These are phyloP conservation scores for Bothrops jararaca DNA, from an alignment of 2,113 vertebrate genomes.

Conservation along the genomic window DNA sequence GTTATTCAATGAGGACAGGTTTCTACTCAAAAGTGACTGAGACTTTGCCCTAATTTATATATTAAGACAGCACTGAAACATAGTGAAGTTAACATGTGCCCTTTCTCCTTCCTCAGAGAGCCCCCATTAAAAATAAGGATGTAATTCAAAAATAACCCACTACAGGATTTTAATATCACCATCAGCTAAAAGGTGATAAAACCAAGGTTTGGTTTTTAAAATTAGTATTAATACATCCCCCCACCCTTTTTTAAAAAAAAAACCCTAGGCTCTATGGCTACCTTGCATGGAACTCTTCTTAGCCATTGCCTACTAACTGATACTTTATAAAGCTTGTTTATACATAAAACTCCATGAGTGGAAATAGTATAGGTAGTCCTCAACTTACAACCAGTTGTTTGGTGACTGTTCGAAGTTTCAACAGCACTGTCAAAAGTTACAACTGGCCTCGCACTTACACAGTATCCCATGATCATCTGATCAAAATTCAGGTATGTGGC, in stretches of 20 bases:
- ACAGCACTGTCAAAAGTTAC: too few species aligned
- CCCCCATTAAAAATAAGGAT: background rate
- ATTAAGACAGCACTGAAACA: background rate
- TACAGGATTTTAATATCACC: background rate
- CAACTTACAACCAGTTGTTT: too few species aligned
- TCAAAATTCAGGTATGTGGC: too few species aligned
- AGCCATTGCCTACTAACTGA: background rate
- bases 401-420: too few species aligned
- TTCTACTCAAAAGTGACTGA: background rate
- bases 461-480: too few species aligned
- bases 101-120: background rate
- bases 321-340: background rate
- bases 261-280: background rate
- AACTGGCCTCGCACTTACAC: too few species aligned
- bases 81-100: background rate
- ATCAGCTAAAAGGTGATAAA: background rate
- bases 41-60: background rate
- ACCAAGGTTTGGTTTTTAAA: background rate
- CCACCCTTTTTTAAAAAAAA: background rate
- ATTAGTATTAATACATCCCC: fast-evolving
- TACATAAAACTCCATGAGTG: background rate
- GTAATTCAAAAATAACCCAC: background rate
- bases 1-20: background rate
- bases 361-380: background rate
- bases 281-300: background rate